Evolutionary conservation across 2,888 invertebrate species (phyloP).

Genomic region (Stenotaenia linearis): DNA sequence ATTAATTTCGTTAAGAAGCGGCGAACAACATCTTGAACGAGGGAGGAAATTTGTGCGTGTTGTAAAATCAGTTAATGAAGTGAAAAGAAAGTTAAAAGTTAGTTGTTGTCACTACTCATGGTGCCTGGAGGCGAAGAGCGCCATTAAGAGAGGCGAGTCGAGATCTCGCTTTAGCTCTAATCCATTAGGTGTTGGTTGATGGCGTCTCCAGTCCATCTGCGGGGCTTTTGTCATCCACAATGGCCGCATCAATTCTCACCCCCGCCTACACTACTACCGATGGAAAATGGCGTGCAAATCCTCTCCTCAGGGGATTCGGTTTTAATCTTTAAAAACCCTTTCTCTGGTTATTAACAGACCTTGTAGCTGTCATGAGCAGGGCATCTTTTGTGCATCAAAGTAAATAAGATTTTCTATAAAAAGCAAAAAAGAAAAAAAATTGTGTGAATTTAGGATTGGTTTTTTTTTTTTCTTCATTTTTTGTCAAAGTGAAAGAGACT

Average conservation of each 20-base stretch:
- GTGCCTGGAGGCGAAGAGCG: not conserved
- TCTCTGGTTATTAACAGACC: conserved; percentile 27
- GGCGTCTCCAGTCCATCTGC: conserved; percentile 29
- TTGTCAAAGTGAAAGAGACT: no score
- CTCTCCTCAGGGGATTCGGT: conserved; percentile 1
- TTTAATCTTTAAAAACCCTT: conserved; percentile 21
- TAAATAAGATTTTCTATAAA: not conserved
- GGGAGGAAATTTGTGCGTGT: not conserved
- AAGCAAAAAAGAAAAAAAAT: not conserved
- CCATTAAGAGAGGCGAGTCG: not conserved
- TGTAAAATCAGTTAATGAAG: not conserved
- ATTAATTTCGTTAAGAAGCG: not conserved
- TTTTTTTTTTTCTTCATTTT: not conserved
- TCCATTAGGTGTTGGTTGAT: conserved; percentile 29
- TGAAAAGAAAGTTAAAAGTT: not conserved
- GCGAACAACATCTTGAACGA: not conserved
- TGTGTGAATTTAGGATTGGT: not conserved
- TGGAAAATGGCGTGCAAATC: conserved; percentile 3
- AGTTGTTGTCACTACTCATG: not conserved
- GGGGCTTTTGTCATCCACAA: conserved; percentile 30
- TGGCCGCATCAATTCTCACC: conserved; percentile 12
- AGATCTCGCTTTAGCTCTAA: conserved; percentile 21
- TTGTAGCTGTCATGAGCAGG: not conserved
- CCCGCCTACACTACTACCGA: not conserved
- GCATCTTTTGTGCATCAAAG: not conserved